Percentiles rank a stretch among this genome's conserved stretches.
Evolutionary conservation across 2,113 vertebrate genomes (phyloP).

Genomic region (Nycticorax nycticorax): DNA sequence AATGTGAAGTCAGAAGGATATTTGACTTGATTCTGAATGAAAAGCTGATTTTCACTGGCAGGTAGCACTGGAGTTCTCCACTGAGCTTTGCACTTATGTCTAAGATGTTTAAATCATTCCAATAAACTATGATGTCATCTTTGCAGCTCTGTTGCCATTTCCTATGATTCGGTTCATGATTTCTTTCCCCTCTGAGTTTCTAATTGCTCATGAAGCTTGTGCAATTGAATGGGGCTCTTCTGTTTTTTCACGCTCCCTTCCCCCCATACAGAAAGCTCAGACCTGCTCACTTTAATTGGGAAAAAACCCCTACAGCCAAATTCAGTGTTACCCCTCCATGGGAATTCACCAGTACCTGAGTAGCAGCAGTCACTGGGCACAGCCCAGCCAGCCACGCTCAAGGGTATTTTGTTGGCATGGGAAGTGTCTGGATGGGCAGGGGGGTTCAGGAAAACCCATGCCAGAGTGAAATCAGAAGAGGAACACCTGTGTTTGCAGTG

Average conservation of each 20-base stretch:
- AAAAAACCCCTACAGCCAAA: conserved; percentile 26
- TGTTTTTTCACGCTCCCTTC: background rate
- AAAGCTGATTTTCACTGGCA: conserved; percentile 53
- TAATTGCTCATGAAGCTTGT: conserved; percentile 18
- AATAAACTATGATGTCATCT: conserved; percentile 52
- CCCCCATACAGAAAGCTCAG: background rate
- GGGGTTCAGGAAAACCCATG: background rate
- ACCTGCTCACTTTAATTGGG: background rate
- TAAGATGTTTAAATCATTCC: conserved; percentile 52
- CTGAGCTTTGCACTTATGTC: conserved; percentile 40
- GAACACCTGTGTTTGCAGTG: background rate
- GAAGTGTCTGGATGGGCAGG: background rate
- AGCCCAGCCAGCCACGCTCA: background rate
- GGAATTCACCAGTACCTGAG: background rate
- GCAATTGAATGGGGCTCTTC: conserved; percentile 8
- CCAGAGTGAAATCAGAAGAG: background rate
- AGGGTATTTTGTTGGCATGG: background rate
- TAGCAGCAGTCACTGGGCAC: background rate
- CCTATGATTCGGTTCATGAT: conserved; percentile 15
- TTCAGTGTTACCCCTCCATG: background rate
- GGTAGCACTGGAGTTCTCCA: background rate
- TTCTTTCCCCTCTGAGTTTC: conserved; percentile 19
- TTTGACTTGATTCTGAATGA: conserved; percentile 41
- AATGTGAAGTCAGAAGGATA: conserved; percentile 17
- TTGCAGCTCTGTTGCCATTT: conserved; percentile 32